These are phyloP conservation scores for Cryptoprocta ferox DNA, from an alignment of 2,797 vertebrate species.

Conservation along the genomic window DNA sequence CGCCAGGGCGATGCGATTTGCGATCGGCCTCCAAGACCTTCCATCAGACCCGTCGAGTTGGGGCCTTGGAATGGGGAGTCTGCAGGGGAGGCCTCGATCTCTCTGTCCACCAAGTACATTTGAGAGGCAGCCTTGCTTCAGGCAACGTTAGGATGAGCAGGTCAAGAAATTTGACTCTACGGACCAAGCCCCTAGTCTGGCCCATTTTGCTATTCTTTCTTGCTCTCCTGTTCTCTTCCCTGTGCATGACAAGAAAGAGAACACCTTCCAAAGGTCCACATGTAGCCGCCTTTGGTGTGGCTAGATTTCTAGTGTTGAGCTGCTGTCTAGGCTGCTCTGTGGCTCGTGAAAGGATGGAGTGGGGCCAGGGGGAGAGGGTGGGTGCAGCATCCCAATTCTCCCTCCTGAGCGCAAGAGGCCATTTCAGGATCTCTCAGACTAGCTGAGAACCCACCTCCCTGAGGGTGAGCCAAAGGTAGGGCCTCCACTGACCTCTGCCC, in stretches of 20 bases:
- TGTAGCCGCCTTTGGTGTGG: not conserved
- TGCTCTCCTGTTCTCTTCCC: not conserved
- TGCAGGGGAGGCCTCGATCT: constrained; percentile 10
- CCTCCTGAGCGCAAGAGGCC: not conserved
- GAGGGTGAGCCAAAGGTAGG: constrained; percentile 56
- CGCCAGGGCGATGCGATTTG: constrained; percentile 42
- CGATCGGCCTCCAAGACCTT: constrained; percentile 55
- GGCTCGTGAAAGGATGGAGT: not conserved
- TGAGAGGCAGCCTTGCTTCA: not conserved
- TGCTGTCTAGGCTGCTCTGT: not conserved
- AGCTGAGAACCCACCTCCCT: not conserved
- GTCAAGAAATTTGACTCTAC: constrained; percentile 63
- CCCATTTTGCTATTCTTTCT: not conserved
- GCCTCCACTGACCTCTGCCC: constrained; percentile 73
- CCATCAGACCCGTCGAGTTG: constrained; percentile 70
- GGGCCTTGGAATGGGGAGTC: constrained; percentile 64
- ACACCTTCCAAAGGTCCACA: not conserved
- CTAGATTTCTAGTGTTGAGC: not conserved
- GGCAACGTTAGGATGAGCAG: not conserved
- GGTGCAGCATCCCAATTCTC: not conserved
- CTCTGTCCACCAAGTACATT: not conserved
- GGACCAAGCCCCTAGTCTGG: not conserved
- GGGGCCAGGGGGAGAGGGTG: not conserved
- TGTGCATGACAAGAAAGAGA: constrained; percentile 34
- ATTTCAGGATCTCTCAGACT: constrained; percentile 31